Percentiles rank a stretch among this genome's conserved stretches.
These are phyloP conservation scores for Philopedon plagiatum DNA, from an alignment of 2,888 invertebrate species.

Conservation along the genomic window DNA sequence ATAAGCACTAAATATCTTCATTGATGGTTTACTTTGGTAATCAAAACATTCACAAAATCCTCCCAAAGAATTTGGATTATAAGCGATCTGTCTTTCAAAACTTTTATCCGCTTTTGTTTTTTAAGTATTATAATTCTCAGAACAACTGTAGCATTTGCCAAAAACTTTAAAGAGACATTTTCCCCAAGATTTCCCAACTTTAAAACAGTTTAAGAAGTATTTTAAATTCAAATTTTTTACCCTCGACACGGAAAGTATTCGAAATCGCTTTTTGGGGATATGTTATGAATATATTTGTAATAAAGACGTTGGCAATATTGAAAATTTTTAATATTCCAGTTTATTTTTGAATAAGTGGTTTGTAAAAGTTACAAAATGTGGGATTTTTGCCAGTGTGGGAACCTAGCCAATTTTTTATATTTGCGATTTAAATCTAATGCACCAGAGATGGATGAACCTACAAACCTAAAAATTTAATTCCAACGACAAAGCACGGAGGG, in stretches of 20 bases:
- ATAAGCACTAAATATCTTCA: too few relatives aligned
- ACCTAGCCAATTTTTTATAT: too few relatives aligned
- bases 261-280: conserved; percentile 4
- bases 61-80: conserved; percentile 6
- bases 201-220: conserved; percentile 12
- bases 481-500: too few relatives aligned
- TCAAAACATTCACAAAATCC: neutral
- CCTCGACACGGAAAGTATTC: neutral
- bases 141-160: conserved; percentile 9
- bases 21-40: neutral
- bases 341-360: too few relatives aligned
- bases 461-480: too few relatives aligned
- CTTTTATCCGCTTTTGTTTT: conserved; percentile 10
- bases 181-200: conserved; percentile 3
- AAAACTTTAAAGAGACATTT: conserved; percentile 14
- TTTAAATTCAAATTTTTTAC: conserved; percentile 11
- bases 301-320: neutral
- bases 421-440: too few relatives aligned
- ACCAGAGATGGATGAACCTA: too few relatives aligned
- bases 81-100: conserved; percentile 1
- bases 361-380: too few relatives aligned
- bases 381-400: too few relatives aligned
- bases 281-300: conserved; percentile 14
- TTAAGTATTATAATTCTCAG: conserved; percentile 5
- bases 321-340: neutral